A percentile compares a stretch with the other conserved stretches of the same genome.
phyloP scores from a whole-genome alignment of 2,113 vertebrate genomes.

The Himantopus leucocephalus region DNA sequence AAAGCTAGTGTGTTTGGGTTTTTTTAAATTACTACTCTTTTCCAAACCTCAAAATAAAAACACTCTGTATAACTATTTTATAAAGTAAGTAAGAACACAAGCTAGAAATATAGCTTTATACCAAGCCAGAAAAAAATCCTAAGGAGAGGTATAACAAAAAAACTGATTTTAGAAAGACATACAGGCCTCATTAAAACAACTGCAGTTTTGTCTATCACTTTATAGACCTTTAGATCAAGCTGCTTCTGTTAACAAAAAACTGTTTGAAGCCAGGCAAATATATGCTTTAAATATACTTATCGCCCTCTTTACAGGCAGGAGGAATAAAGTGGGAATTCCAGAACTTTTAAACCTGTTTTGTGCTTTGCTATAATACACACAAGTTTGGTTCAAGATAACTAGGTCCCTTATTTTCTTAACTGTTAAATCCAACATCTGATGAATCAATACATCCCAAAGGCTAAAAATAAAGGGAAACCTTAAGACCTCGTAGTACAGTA shows the following conservation, averaged over 20 bases:
- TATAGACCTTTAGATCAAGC: background rate
- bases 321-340: background rate
- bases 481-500: background rate
- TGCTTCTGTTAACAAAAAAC: background rate
- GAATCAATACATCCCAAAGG: rapidly evolving
- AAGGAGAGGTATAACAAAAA: background rate
- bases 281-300: background rate
- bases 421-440: background rate
- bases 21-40: background rate
- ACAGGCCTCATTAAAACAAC: background rate
- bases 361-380: background rate
- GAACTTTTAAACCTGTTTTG: background rate
- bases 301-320: background rate
- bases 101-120: background rate
- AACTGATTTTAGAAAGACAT: background rate
- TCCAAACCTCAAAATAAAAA: background rate
- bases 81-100: background rate
- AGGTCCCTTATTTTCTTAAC: background rate
- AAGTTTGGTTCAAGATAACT: background rate
- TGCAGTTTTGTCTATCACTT: background rate
- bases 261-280: background rate
- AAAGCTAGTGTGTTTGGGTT: background rate
- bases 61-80: background rate
- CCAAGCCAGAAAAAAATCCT: background rate
- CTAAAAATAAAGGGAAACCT: background rate